Percentiles rank a stretch among this genome's conserved stretches.
Conservation (phyloP, 2,113 vertebrate genomes). For the Reinhardtius hippoglossoides region DNA sequence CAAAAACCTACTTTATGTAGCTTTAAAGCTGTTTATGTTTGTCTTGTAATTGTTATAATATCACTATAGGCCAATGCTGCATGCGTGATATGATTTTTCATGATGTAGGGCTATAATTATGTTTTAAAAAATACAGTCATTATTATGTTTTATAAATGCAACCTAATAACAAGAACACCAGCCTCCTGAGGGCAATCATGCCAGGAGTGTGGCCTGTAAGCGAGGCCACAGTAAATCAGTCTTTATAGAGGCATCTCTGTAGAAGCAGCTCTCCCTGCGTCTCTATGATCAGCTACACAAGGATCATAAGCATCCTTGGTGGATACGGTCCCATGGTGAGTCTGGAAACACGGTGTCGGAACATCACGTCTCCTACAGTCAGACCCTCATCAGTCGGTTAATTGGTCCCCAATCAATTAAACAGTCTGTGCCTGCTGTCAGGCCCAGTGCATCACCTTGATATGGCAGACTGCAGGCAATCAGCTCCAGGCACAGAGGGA, state of each 20-base stretch:
- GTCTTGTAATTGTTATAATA: too few species aligned
- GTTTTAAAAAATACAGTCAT: too few species aligned
- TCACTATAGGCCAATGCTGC: too few species aligned
- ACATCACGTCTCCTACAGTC: conserved; percentile 20
- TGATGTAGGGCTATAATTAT: too few species aligned
- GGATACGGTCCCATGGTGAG: background rate
- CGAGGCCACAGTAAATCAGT: background rate
- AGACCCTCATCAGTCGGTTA: background rate
- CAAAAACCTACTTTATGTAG: too few species aligned
- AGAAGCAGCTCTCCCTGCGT: background rate
- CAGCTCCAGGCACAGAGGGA: background rate
- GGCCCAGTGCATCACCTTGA: conserved; percentile 24
- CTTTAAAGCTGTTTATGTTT: too few species aligned
- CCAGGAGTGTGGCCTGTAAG: background rate
- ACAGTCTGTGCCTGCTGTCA: background rate
- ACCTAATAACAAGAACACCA: background rate
- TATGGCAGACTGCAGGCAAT: background rate
- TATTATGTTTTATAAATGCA: background rate
- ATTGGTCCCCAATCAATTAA: conserved; percentile 43
- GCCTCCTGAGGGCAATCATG: background rate
- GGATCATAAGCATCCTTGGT: conserved; percentile 11
- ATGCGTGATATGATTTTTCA: too few species aligned
- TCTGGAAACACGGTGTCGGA: background rate
- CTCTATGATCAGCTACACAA: background rate
- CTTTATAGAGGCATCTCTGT: background rate